Conservation (phyloP, 2,888 invertebrate genomes). For the Octonoba sinensis region DNA sequence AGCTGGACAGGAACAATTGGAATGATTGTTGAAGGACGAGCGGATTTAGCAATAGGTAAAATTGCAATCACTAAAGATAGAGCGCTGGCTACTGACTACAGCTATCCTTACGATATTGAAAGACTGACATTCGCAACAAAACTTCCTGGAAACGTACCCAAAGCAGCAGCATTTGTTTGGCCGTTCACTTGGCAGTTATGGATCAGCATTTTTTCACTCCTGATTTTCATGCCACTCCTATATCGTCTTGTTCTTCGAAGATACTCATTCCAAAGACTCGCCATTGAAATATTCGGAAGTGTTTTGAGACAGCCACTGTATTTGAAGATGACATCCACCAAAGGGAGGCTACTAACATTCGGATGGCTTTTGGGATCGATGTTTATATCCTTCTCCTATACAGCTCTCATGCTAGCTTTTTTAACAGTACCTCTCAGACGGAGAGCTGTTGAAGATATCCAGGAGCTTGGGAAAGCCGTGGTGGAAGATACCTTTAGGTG, state of each 20-base stretch:
- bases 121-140: conserved; percentile 24
- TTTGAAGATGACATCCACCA: neutral
- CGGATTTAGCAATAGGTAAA: conserved; percentile 75
- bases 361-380: conserved; percentile 13
- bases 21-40: conserved; percentile 64
- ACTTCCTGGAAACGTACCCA: conserved; percentile 16
- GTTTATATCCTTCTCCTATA: conserved; percentile 22
- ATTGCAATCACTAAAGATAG: conserved; percentile 75
- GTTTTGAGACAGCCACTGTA: conserved; percentile 19
- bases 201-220: neutral
- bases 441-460: conserved; percentile 3
- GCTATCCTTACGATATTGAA: conserved; percentile 69
- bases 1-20: conserved; percentile 67
- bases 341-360: neutral
- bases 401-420: conserved; percentile 18
- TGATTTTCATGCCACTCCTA: neutral
- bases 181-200: conserved; percentile 27
- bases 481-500: conserved; percentile 12
- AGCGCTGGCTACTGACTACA: conserved; percentile 75
- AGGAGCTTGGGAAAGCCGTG: conserved; percentile 14
- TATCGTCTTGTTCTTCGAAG: neutral
- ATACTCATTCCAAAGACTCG: neutral
- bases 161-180: conserved; percentile 1
- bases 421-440: conserved; percentile 20
- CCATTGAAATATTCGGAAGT: neutral